A percentile compares a stretch with the other conserved stretches of the same genome.
These are phyloP conservation scores for Amphiprion ocellaris DNA, from an alignment of 2,113 vertebrate genomes.

Conservation along the genomic window DNA sequence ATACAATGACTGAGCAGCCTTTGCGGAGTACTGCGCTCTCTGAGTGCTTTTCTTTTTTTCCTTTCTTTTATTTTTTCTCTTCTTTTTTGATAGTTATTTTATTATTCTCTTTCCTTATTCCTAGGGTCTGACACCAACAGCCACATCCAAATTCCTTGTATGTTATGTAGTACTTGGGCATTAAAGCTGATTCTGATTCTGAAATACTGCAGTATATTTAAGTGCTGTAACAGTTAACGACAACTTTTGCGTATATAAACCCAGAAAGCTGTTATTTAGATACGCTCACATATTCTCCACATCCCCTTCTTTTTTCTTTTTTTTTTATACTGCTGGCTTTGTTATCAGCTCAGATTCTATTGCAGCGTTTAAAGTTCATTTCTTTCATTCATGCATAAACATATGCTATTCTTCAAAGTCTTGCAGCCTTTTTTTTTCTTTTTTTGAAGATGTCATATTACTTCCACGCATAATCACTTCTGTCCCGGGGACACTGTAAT, in stretches of 20 bases:
- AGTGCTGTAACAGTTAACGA: background rate
- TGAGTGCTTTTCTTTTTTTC: too few species aligned
- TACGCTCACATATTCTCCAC: too few species aligned
- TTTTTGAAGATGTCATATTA: constrained; percentile 38
- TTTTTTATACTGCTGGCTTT: background rate
- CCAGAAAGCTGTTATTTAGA: background rate
- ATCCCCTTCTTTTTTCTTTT: too few species aligned
- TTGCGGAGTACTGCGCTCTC: too few species aligned
- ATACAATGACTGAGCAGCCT: too few species aligned
- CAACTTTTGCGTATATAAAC: constrained; percentile 1
- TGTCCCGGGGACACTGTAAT: constrained; percentile 27
- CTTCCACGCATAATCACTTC: constrained; percentile 36
- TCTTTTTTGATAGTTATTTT: too few species aligned
- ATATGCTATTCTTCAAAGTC: constrained; percentile 26
- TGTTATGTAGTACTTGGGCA: too few species aligned
- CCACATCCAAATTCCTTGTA: too few species aligned
- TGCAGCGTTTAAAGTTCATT: constrained; percentile 39
- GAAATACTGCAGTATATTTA: background rate
- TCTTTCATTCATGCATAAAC: constrained; percentile 34
- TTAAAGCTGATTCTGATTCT: too few species aligned
- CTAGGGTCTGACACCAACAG: too few species aligned
- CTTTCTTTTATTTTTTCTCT: too few species aligned
- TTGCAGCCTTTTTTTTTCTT: background rate
- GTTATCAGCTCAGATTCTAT: constrained; percentile 11
- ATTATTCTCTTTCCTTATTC: too few species aligned